phyloP scores from a whole-genome alignment of 2,113 vertebrate species.

The Stictonetta naevosa region DNA sequence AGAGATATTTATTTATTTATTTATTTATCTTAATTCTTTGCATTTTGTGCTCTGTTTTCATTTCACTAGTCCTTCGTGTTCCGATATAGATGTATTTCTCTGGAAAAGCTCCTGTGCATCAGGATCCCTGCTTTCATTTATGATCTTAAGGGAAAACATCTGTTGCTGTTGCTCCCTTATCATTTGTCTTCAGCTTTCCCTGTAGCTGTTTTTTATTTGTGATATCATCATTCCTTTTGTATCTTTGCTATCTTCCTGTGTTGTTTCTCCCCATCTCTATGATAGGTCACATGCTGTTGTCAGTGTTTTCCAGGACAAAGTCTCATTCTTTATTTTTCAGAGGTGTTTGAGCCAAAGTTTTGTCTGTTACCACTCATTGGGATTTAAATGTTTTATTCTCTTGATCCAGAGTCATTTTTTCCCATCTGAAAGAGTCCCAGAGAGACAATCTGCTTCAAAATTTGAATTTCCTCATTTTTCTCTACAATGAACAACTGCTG shows the following conservation, averaged over 20 bases:
- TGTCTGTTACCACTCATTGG: not conserved
- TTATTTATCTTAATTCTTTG: not conserved
- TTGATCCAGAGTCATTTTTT: not conserved
- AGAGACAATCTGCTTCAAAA: not conserved
- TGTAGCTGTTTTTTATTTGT: slow-evolving; percentile 16
- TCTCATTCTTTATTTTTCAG: slow-evolving; percentile 35
- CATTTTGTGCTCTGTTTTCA: not conserved
- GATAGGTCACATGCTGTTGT: not conserved
- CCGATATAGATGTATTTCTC: slow-evolving; percentile 35
- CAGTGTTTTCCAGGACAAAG: not conserved
- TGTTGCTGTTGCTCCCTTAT: slow-evolving; percentile 29
- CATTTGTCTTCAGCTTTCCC: slow-evolving; percentile 57
- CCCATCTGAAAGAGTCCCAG: not conserved
- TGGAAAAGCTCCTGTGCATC: not conserved
- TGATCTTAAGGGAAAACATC: slow-evolving; percentile 68
- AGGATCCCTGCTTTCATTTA: slow-evolving; percentile 51
- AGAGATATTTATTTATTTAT: not conserved
- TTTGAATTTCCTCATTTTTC: not conserved
- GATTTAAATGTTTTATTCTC: not conserved
- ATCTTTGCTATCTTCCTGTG: not conserved
- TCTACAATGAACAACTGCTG: not conserved
- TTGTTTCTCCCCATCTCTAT: not conserved
- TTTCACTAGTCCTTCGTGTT: not conserved
- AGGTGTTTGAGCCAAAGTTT: slow-evolving; percentile 27
- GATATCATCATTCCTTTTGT: not conserved